Percentiles rank a stretch among this genome's conserved stretches.
phyloP scores from a whole-genome alignment of 2,888 invertebrate species.

The Vanessa cardui region DNA sequence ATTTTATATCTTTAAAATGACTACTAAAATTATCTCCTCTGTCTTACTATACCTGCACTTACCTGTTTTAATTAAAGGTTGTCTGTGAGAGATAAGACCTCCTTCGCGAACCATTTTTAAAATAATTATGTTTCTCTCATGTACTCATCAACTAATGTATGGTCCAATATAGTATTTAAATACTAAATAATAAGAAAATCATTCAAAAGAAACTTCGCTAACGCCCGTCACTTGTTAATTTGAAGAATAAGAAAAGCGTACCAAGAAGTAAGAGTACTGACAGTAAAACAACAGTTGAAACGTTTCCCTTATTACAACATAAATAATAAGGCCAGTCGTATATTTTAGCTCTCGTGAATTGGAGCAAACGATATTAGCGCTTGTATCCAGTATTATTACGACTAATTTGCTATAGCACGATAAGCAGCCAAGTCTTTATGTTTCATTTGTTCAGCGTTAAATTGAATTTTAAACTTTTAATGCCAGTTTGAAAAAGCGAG shows the following conservation, averaged over 20 bases:
- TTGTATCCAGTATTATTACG: slow-evolving; percentile 12
- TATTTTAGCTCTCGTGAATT: slow-evolving; percentile 28
- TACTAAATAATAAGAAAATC: too few species aligned
- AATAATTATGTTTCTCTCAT: too few species aligned
- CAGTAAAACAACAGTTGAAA: slow-evolving; percentile 41
- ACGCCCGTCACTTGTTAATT: slow-evolving; percentile 12
- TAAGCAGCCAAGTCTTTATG: slow-evolving; percentile 15
- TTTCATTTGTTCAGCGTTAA: slow-evolving; percentile 26
- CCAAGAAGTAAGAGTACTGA: slow-evolving; percentile 29
- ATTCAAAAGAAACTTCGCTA: slow-evolving; percentile 7
- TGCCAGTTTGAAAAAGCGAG: slow-evolving; percentile 19
- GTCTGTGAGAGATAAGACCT: too few species aligned
- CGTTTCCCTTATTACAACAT: slow-evolving; percentile 39
- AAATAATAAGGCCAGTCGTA: slow-evolving; percentile 39
- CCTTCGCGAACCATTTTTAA: too few species aligned
- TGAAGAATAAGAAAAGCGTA: slow-evolving; percentile 29
- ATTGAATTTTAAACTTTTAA: slow-evolving; percentile 38
- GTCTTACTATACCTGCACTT: too few species aligned
- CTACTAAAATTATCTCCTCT: too few species aligned
- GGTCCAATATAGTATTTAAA: too few species aligned
- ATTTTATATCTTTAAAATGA: too few species aligned
- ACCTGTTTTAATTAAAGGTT: too few species aligned
- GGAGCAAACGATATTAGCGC: slow-evolving; percentile 27
- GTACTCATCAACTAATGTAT: too few species aligned
- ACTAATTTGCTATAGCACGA: slow-evolving; percentile 14